These are phyloP conservation scores for Zelostemma sp. DNA, from an alignment of 1,140 invertebrate genomes.

Conservation along the genomic window DNA sequence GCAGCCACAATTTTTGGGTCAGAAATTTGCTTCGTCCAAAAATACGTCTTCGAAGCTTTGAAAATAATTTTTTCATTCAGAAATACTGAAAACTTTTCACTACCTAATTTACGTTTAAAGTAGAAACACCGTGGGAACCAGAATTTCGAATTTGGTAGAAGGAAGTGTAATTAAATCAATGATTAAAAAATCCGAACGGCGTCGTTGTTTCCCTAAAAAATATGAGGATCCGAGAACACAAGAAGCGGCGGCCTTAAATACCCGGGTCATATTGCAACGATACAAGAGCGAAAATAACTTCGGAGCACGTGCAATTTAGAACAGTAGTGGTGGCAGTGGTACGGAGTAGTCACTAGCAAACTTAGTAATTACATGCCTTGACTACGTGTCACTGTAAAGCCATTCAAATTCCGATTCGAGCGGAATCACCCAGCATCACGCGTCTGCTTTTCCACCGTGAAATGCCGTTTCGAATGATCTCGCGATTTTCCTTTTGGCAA, in stretches of 20 bases:
- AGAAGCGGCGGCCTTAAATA: conserved; percentile 43
- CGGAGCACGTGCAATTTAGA: conserved; percentile 39
- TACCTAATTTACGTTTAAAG: too few species aligned
- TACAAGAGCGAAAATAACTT: conserved; percentile 39
- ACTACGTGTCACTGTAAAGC: conserved; percentile 24
- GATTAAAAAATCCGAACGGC: too few species aligned
- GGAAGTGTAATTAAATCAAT: too few species aligned
- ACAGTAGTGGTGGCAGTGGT: conserved; percentile 21
- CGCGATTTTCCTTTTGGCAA: neutral
- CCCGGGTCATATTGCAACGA: conserved; percentile 44
- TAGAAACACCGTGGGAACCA: too few species aligned
- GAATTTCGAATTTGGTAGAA: too few species aligned
- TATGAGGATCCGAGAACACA: conserved; percentile 31
- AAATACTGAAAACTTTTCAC: too few species aligned
- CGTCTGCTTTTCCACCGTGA: neutral
- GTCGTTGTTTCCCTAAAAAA: conserved; percentile 27
- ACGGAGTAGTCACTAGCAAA: conserved; percentile 29
- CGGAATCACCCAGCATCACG: neutral
- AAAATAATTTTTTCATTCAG: too few species aligned
- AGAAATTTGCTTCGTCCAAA: too few species aligned
- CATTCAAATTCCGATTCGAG: neutral
- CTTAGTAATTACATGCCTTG: conserved; percentile 37
- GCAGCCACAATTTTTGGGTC: too few species aligned
- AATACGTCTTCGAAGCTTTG: conserved; percentile 12
- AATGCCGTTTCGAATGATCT: neutral